Conservation (phyloP, 1,140 invertebrate species). For the Ceratoteleas bidentatus region DNA sequence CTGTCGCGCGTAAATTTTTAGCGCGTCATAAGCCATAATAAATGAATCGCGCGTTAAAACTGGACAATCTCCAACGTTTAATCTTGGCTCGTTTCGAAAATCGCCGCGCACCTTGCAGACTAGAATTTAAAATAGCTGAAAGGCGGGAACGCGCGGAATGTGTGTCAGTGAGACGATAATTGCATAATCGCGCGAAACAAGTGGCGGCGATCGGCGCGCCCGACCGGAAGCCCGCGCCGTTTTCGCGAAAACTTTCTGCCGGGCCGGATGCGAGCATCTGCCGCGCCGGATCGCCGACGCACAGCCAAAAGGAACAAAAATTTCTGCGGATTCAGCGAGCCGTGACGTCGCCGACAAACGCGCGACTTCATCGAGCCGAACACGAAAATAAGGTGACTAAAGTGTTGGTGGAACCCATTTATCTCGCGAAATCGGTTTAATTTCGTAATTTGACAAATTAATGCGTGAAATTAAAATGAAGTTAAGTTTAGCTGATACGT, state of each 20-base stretch:
- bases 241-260: not conserved
- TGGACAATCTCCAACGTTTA: constrained; percentile 48
- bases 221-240: constrained; percentile 2
- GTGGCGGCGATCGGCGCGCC: constrained; percentile 17
- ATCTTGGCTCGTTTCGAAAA: constrained; percentile 53
- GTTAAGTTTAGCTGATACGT: no score
- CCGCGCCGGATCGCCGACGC: constrained; percentile 10
- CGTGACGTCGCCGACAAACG: no score
- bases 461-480: no score
- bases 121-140: constrained; percentile 58
- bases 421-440: no score
- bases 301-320: no score
- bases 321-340: no score
- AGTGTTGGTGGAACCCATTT: no score
- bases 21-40: constrained; percentile 32
- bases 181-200: constrained; percentile 42
- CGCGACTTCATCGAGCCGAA: no score
- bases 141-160: constrained; percentile 51
- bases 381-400: no score
- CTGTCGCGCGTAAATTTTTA: constrained; percentile 36
- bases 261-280: constrained; percentile 11
- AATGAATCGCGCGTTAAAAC: constrained; percentile 23
- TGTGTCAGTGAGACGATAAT: constrained; percentile 58
- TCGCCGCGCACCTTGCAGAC: constrained; percentile 30
- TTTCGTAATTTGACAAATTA: no score